Percentiles rank a stretch among this genome's conserved stretches.
Evolutionary conservation across 2,797 vertebrate genomes (phyloP).

Genomic region (Spizella passerina): DNA sequence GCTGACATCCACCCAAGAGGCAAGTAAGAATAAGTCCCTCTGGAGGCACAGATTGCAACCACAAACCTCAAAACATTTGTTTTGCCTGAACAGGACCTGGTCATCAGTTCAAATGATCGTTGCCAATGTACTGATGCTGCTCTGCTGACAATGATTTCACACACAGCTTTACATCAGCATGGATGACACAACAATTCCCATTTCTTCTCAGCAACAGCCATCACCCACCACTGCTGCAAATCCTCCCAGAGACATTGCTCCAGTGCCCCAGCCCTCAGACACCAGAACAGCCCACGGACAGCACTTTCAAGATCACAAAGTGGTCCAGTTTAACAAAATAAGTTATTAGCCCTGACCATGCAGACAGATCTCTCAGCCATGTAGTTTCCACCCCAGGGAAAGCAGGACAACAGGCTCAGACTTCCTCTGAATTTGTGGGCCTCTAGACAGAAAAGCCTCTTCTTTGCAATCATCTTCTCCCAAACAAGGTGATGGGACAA

Average conservation of each 20-base stretch:
- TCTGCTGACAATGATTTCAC: neutral
- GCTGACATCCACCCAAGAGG: neutral
- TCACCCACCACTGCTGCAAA: neutral
- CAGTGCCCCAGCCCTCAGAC: neutral
- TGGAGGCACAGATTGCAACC: neutral
- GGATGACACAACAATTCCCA: neutral
- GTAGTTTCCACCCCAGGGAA: neutral
- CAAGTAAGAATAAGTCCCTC: neutral
- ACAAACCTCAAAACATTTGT: fast-evolving
- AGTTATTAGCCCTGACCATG: neutral
- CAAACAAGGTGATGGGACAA: neutral
- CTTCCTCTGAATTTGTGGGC: neutral
- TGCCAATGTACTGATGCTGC: neutral
- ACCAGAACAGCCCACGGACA: neutral
- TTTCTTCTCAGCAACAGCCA: neutral
- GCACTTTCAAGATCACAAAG: neutral
- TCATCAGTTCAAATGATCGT: neutral
- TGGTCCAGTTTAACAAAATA: neutral
- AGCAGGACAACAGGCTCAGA: neutral
- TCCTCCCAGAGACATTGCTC: neutral
- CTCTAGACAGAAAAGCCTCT: neutral
- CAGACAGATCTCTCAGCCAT: neutral
- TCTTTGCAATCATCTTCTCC: neutral
- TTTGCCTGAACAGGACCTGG: neutral
- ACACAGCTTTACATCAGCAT: neutral